A percentile compares a stretch with the other conserved stretches of the same genome.
phyloP scores from a whole-genome alignment of 1,140 invertebrate genomes.

The Venustaconcha ellipsiformis region DNA sequence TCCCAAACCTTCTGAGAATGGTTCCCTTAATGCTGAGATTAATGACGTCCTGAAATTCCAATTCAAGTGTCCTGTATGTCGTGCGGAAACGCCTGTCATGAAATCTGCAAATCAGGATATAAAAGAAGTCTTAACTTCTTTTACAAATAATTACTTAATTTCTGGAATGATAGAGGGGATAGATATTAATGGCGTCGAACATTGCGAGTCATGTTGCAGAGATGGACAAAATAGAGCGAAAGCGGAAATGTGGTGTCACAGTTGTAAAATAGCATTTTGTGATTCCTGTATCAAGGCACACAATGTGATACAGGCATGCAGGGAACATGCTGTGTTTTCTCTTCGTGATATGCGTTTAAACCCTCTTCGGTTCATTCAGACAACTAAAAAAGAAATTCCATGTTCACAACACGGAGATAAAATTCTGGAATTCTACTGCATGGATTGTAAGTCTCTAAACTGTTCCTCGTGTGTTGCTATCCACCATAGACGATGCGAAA shows the following conservation, averaged over 20 bases:
- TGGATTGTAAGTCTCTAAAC: slow-evolving; percentile 42
- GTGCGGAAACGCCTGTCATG: slow-evolving; percentile 31
- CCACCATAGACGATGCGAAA: slow-evolving; percentile 47
- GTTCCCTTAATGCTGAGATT: not conserved
- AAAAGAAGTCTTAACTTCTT: slow-evolving; percentile 40
- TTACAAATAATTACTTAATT: slow-evolving; percentile 53
- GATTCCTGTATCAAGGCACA: slow-evolving; percentile 46
- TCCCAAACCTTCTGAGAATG: not conserved
- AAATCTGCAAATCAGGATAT: slow-evolving; percentile 31
- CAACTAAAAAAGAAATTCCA: slow-evolving; percentile 41
- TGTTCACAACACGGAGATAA: slow-evolving; percentile 46
- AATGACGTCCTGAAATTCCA: slow-evolving; percentile 1
- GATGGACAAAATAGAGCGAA: slow-evolving; percentile 22
- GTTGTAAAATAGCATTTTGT: slow-evolving; percentile 46
- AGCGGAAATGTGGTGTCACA: slow-evolving; percentile 47
- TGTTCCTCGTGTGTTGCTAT: slow-evolving; percentile 46
- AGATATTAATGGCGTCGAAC: slow-evolving; percentile 37
- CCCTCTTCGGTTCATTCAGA: slow-evolving; percentile 37
- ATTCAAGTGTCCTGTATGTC: slow-evolving; percentile 60
- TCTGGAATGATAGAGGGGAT: slow-evolving; percentile 48
- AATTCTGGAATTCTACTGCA: slow-evolving; percentile 45
- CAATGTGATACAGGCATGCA: slow-evolving; percentile 47
- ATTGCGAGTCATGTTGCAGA: slow-evolving; percentile 40
- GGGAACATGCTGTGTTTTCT: slow-evolving; percentile 44
- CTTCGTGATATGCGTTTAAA: slow-evolving; percentile 38